Percentiles rank a stretch among this genome's conserved stretches.
phyloP scores from a whole-genome alignment of 2,797 vertebrate genomes.

The Oreochromis mossambicus region DNA sequence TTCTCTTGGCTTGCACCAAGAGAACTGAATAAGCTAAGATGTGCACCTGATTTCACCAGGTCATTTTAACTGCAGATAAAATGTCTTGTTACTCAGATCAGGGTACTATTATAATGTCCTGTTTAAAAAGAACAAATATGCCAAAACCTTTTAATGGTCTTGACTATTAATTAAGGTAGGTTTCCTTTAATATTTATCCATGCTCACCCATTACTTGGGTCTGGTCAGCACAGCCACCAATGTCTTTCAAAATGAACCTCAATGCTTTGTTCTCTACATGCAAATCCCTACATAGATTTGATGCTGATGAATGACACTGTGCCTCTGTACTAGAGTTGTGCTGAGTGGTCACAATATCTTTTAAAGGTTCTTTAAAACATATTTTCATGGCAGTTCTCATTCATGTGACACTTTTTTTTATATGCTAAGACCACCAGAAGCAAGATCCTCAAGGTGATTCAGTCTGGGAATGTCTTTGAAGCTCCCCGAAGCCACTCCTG shows the following conservation, averaged over 20 bases:
- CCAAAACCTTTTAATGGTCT: not conserved
- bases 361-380: conserved; percentile 45
- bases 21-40: not conserved
- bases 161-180: not conserved
- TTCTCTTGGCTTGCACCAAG: not conserved
- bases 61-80: not conserved
- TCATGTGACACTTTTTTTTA: conserved; percentile 27
- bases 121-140: not conserved
- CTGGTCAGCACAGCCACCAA: not conserved
- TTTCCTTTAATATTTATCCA: not conserved
- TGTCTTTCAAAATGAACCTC: not conserved
- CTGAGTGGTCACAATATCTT: conserved; percentile 13
- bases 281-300: not conserved
- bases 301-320: not conserved
- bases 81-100: not conserved
- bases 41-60: not conserved
- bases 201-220: not conserved
- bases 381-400: conserved; percentile 30
- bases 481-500: conserved; percentile 39
- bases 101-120: too few species aligned
- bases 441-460: conserved; percentile 68
- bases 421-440: conserved; percentile 53
- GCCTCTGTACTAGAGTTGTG: not conserved
- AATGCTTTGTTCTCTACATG: not conserved
- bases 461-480: conserved; percentile 58